Percentiles rank a stretch among this genome's conserved stretches.
These are phyloP conservation scores for Papilio aristodemus DNA, from an alignment of 1,140 invertebrate genomes.

Conservation along the genomic window DNA sequence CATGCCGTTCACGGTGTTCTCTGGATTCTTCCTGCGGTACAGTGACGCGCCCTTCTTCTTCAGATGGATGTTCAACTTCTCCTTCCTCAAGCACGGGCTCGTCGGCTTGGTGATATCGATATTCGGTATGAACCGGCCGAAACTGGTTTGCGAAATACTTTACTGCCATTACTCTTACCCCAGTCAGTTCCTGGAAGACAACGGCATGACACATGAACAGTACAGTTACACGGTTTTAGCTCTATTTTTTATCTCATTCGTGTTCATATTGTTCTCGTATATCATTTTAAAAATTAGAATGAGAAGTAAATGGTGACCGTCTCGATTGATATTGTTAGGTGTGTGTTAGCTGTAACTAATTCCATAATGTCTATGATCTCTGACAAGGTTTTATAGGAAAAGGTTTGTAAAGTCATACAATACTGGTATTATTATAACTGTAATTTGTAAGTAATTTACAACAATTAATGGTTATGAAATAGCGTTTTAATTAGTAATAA, in stretches of 20 bases:
- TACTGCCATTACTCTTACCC: conserved; percentile 89
- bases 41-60: conserved; percentile 89
- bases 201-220: conserved; percentile 87
- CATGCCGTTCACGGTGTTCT: conserved; percentile 93
- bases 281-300: conserved; percentile 84
- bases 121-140: conserved; percentile 85
- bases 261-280: conserved; percentile 85
- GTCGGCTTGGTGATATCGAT: conserved; percentile 84
- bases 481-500: conserved; percentile 3
- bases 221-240: conserved; percentile 81
- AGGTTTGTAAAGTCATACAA: background rate
- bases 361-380: conserved; percentile 26
- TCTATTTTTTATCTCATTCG: conserved; percentile 82
- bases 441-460: conserved; percentile 8
- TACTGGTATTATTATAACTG: background rate
- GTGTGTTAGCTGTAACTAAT: conserved; percentile 27
- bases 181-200: conserved; percentile 84
- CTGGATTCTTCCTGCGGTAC: conserved; percentile 93
- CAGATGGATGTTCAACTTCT: conserved; percentile 93
- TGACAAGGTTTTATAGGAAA: background rate
- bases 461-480: background rate
- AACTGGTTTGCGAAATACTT: conserved; percentile 82
- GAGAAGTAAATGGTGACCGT: conserved; percentile 74
- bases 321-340: conserved; percentile 12
- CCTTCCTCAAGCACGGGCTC: conserved; percentile 89